Conservation (phyloP, 2,113 vertebrate species). For the Scatophagus argus region DNA sequence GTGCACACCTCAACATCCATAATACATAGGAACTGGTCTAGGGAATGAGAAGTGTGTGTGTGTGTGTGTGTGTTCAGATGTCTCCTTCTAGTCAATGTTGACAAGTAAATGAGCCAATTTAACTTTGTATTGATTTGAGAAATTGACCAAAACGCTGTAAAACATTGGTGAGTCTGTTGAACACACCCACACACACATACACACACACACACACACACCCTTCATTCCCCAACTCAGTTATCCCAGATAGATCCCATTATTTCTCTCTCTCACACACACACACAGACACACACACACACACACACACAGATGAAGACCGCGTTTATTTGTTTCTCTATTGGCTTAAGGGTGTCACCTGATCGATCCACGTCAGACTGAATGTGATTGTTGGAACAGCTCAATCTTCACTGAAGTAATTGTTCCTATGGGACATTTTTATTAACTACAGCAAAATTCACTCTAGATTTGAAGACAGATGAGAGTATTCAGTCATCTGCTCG, state of each 20-base stretch:
- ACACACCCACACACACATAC: constrained; percentile 21
- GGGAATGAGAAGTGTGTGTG: background rate
- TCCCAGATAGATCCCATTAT: background rate
- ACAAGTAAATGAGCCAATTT: constrained; percentile 49
- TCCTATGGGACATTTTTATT: too few relatives aligned
- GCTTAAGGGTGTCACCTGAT: background rate
- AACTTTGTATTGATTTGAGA: constrained; percentile 42
- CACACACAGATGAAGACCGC: background rate
- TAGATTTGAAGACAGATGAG: too few relatives aligned
- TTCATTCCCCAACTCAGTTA: constrained; percentile 23
- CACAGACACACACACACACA: too few relatives aligned
- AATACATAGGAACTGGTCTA: background rate
- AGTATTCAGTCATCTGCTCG: too few relatives aligned
- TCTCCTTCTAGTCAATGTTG: background rate
- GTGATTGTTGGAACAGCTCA: too few relatives aligned
- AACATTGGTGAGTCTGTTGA: constrained; percentile 5
- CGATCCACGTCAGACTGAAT: background rate
- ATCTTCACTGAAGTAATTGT: too few relatives aligned
- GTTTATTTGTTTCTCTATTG: background rate
- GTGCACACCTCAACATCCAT: background rate
- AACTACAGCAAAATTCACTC: too few relatives aligned
- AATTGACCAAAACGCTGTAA: constrained; percentile 37
- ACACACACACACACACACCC: constrained; percentile 23
- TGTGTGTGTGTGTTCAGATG: background rate
- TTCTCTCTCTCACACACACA: too few relatives aligned